Conservation (phyloP, 1,140 invertebrate species). For the Nephila pilipes region DNA sequence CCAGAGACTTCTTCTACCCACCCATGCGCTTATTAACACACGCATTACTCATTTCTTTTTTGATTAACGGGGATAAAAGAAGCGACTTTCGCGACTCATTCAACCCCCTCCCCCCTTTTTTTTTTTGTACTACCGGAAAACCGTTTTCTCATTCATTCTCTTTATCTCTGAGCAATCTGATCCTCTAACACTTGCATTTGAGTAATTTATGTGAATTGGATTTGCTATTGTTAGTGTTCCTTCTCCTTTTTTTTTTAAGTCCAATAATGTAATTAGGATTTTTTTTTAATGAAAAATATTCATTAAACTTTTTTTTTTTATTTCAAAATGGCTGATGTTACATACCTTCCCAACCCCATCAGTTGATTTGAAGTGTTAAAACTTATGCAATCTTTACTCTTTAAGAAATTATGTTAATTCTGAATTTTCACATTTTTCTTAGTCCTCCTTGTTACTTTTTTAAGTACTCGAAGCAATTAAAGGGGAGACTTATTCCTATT, state of each 20-base stretch:
- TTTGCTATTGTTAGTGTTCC: not conserved
- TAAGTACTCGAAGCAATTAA: too few relatives aligned
- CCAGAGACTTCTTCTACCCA: not conserved
- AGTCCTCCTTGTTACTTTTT: too few relatives aligned
- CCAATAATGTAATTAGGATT: not conserved
- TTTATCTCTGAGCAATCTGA: not conserved
- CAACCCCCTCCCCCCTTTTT: not conserved
- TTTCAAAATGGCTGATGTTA: too few relatives aligned
- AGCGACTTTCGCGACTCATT: not conserved
- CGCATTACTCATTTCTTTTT: not conserved
- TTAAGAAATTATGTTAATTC: too few relatives aligned
- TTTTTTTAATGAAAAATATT: too few relatives aligned
- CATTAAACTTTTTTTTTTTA: too few relatives aligned
- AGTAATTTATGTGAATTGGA: not conserved
- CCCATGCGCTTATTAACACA: not conserved
- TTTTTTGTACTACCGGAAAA: not conserved
- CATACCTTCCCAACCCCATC: too few relatives aligned
- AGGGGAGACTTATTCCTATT: too few relatives aligned
- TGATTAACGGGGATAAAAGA: not conserved
- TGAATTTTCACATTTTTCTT: too few relatives aligned
- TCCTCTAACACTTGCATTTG: not conserved
- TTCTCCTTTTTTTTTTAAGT: not conserved
- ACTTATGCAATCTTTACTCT: too few relatives aligned
- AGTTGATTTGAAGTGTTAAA: too few relatives aligned
- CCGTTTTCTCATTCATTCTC: not conserved